Base-by-base conservation (phyloP, 2,888 invertebrate genomes). In the Papilio protenor region DNA sequence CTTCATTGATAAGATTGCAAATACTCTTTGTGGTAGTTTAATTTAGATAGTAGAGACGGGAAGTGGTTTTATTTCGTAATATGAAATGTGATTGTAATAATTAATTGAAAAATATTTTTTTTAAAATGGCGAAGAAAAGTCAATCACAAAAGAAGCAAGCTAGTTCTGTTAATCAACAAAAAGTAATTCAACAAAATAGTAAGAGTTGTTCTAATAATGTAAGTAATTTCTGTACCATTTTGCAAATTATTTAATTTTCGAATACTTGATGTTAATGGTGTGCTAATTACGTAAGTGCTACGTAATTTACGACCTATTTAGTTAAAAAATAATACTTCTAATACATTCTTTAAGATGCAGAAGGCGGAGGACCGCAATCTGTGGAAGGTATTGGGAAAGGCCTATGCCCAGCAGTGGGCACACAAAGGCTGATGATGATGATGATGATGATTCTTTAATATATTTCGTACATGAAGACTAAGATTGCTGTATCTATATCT, bases 91-190 rank as follows among this genome's bases (percentile, higher is more conserved):
- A 21, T n/a, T 33, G 70, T 55, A n/a, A 75, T 23, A 21, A 33
- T n/a, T 49, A n/a, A 11, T 11, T 66, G 14, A 16, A 75, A 27
- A 64, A 23, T 49, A 61, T 2, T n/a, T 49, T 55, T 55, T 69
- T 47, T 40, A 76, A 40, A 77, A 77, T 77, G 77, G 59, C 55
- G 21, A 64, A 73, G 64, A 77, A 66, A 55, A 77, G 12, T 45
- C 69, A 70, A 45, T n/a, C 1, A 0, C 73, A 73, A 40, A 73
- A 77, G 55, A 66, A 77, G 12, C 55, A 66, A 27, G 57, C n/a
- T 4, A 73, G 23, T 73, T n/a, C 57, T 45, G 57, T 18, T 59
- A 16, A 1, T 14, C 21, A 73, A 27, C 55, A 55, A 55, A 73
- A 66, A 23, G 55, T 18, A 18, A 12, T 59, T 59, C 21, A 23